Evolutionary conservation across 2,113 vertebrate species (phyloP).

Genomic region (Eira barbara): DNA sequence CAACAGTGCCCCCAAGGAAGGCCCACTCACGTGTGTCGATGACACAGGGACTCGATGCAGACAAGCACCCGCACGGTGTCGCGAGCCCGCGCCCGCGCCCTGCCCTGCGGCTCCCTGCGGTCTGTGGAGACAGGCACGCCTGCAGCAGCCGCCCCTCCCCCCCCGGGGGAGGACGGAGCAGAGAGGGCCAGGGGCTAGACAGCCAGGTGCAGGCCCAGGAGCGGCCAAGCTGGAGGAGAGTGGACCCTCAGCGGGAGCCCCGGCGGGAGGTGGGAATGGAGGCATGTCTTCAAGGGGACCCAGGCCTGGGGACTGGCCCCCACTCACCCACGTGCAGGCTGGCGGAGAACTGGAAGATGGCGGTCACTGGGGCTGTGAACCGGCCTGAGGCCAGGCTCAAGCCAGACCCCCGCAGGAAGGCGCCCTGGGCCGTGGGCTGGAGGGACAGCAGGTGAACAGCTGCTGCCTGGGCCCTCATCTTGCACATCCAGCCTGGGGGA

Average conservation of each 20-base stretch:
- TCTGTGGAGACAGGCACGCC: conserved; percentile 80
- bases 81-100: conserved; percentile 87
- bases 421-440: conserved; percentile 92
- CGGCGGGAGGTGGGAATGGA: not conserved
- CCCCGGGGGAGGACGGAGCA: accelerated
- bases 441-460: not conserved
- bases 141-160: not conserved
- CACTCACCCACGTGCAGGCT: conserved; percentile 92
- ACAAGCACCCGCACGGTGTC: conserved; percentile 91
- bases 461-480: not conserved
- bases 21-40: conserved; percentile 90
- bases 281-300: not conserved
- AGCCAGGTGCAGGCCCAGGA: not conserved
- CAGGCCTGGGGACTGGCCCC: not conserved
- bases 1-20: not conserved
- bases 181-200: not conserved
- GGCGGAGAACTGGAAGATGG: conserved; percentile 97
- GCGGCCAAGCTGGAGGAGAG: not conserved
- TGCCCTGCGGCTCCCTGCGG: conserved; percentile 91
- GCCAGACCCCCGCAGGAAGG: conserved; percentile 91
- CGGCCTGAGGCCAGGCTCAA: conserved; percentile 92
- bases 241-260: not conserved
- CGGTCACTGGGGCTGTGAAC: conserved; percentile 91
- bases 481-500: not conserved
- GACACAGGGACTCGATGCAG: conserved; percentile 96